Percentiles rank a stretch among this genome's conserved stretches.
Evolutionary conservation across 2,888 invertebrate species (phyloP).

Genomic region (Orchesella flavescens): DNA sequence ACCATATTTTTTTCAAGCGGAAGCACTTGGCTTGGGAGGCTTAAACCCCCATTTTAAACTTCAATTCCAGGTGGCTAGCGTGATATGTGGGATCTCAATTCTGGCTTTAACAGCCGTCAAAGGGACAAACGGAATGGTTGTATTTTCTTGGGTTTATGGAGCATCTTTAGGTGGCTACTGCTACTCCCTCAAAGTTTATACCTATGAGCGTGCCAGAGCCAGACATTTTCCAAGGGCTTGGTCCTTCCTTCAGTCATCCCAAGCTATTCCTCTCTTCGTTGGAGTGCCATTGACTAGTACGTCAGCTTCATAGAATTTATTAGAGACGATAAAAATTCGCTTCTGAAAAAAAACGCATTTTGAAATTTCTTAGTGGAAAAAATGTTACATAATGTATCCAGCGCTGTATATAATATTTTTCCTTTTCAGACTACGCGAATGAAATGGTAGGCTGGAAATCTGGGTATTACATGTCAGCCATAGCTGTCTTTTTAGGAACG

Average conservation of each 20-base stretch:
- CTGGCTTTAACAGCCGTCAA: slow-evolving; percentile 81
- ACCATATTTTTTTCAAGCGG: background rate
- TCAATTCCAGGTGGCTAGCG: slow-evolving; percentile 80
- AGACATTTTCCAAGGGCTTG: slow-evolving; percentile 90
- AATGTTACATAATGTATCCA: background rate
- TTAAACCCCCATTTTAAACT: background rate
- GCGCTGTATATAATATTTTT: background rate
- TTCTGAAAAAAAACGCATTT: too few species aligned
- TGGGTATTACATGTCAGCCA: slow-evolving; percentile 62
- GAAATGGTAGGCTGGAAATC: slow-evolving; percentile 51
- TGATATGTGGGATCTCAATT: slow-evolving; percentile 85
- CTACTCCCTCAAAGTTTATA: slow-evolving; percentile 89
- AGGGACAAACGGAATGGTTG: slow-evolving; percentile 83
- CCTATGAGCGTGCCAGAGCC: slow-evolving; percentile 88
- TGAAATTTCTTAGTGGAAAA: too few species aligned
- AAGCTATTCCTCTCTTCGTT: slow-evolving; percentile 88
- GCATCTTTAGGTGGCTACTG: slow-evolving; percentile 91
- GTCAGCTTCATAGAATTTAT: slow-evolving; percentile 6
- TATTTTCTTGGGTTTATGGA: slow-evolving; percentile 77
- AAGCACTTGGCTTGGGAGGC: too few species aligned
- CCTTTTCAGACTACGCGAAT: slow-evolving; percentile 59
- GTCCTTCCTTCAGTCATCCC: slow-evolving; percentile 91
- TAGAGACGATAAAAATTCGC: too few species aligned
- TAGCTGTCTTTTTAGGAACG: slow-evolving; percentile 64
- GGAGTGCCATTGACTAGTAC: slow-evolving; percentile 88